Evolutionary conservation across 2,888 invertebrate species (phyloP).

Genomic region (Pyralis farinalis): DNA sequence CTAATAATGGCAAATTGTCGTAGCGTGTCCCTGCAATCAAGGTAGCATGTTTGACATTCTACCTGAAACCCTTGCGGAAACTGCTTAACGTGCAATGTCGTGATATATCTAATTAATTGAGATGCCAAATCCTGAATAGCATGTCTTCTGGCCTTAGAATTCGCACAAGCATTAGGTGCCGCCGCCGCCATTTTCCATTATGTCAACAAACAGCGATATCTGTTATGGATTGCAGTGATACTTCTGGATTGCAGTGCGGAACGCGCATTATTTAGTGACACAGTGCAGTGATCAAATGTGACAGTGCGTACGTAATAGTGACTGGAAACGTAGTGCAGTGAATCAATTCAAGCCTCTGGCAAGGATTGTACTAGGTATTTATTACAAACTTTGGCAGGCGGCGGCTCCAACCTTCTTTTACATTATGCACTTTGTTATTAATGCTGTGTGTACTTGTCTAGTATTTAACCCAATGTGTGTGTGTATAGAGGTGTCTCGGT

Average conservation of each 20-base stretch:
- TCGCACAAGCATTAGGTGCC: conserved; percentile 51
- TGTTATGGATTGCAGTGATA: conserved; percentile 73
- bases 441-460: conserved; percentile 44
- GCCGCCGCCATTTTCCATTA: conserved; percentile 52
- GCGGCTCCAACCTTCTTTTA: conserved; percentile 55
- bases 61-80: neutral
- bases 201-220: conserved; percentile 11
- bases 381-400: conserved; percentile 57
- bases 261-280: conserved; percentile 52
- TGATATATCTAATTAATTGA: conserved; percentile 23
- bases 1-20: conserved; percentile 3
- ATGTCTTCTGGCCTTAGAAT: conserved; percentile 45
- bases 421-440: conserved; percentile 64
- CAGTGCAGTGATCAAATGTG: conserved; percentile 67
- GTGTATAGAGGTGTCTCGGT: neutral
- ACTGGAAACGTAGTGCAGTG: conserved; percentile 58
- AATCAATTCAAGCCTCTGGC: conserved; percentile 26
- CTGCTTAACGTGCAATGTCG: conserved; percentile 36
- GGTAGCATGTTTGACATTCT: conserved; percentile 1
- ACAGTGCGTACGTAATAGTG: conserved; percentile 46
- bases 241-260: conserved; percentile 77
- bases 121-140: conserved; percentile 24
- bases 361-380: conserved; percentile 13
- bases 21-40: neutral
- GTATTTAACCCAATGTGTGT: conserved; percentile 8